Base-by-base conservation (phyloP, 2,888 invertebrate genomes). In the Teleogryllus oceanicus region DNA sequence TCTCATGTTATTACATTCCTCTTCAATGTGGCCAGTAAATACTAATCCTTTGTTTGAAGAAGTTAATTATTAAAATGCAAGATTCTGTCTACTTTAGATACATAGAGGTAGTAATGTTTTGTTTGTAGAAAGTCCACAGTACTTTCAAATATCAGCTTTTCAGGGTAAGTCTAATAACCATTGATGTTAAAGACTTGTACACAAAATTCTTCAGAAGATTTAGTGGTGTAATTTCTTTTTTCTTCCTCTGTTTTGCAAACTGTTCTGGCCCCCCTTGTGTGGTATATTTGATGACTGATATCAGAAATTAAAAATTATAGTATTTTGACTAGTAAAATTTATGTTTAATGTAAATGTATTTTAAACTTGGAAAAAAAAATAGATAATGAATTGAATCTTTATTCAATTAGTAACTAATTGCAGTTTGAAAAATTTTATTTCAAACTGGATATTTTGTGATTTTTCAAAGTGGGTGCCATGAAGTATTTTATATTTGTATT, bases 351-450 rank as follows among this genome's bases (percentile, higher is more conserved):
- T 62, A 62, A 13, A 62, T 13, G 16, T 62, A 62, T 62, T 62
- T 62, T 62, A 16, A 76, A 76, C 20, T 24, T 76, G 20, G 1
- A 16, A 24, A 24, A 37, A 76, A 21, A 18, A 16, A n/a, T 76
- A 20, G 37, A n/a, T 21, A 21, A 16, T 77, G 77, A 13, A 24
- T 49, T 49, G 77, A 77, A 77, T 13, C 37, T 24, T 77, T 50
- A 77, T 77, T 21, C n/a, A 77, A 77, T 76, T 76, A 24, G 62
- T 62, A 3, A n/a, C 62, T 18, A 13, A 62, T n/a, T 18, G 62
- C n/a, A 62, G 13, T 62, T 62, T 62, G 62, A n/a, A 62, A 62
- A 16, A 62, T 62, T 62, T 18, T 62, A 62, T 62, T 62, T 13
- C 62, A 18, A 62, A 18, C 62, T 62, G 37, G 37, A 5, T 37